Base-by-base conservation (phyloP, 2,888 invertebrate genomes). In the Chymomyza amoena region DNA sequence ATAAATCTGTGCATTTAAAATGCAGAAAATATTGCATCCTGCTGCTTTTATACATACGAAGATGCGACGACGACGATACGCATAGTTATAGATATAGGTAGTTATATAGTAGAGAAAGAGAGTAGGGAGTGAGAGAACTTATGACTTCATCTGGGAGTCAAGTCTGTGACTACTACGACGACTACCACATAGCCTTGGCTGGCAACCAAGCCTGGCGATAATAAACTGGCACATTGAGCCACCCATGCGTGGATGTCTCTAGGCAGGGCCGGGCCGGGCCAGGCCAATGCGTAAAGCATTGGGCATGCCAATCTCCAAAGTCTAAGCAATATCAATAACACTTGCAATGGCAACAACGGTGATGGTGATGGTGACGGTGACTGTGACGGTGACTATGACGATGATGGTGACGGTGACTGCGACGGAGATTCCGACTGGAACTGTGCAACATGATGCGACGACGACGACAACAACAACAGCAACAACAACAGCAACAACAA, bases 241-340 rank as follows among this genome's bases (percentile, higher is more conserved):
- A 88, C 88, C 88, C 88, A 89, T 89, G 88, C 89, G 89, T 89
- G 57, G 57, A 18, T 25, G 18, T 18, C 52, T 54, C 52, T 54
- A 54, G 52, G 16, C 52, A 18, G 16, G 52, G 54, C 39, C 39
- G 13, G 39, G 39, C 39, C 39, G 16, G 52, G 54, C 39, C 39
- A 45, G 39, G 39, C 39, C 39, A 45, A 45, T 45, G 39, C 39
- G 39, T 45, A 45, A 45, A 45, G 39, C 39, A 45, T 59, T 73
- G 70, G 70, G 77, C 66, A 73, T 70, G 72, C 77, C 73, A 76
- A 76, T 76, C 76, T 51, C 54, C 52, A 45, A 70, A 72, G 81
- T 77, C 78, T 80, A 71, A 25, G 85, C 87, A 79, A 87, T 88
- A 88, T 88, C 87, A 88, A 88, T 89, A 89, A 88, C 87, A 89